Evolutionary conservation across 1,140 invertebrate genomes (phyloP), one percentile per base, ranked within the genome.

Genomic region (Kradibia gibbosae): DNA sequence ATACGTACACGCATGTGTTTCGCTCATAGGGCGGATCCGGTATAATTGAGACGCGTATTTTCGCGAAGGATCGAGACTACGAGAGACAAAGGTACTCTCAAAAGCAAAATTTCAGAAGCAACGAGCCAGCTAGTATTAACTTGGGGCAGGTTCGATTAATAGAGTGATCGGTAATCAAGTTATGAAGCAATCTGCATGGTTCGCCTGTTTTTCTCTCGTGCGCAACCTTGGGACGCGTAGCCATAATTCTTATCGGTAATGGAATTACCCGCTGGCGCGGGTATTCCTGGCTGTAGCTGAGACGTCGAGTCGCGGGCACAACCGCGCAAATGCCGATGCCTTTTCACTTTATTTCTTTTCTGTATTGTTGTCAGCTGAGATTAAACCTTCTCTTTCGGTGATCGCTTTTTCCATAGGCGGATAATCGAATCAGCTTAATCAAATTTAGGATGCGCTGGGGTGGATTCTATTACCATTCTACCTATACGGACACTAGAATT

Each of bases 151-250:
- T 28, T 28, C 73, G 86, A 86, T 88, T 91, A 91, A 91, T 90
- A 88, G 87, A 90, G 88, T 89, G 88, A 91, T 91, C 88, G 86
- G 88, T 91, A 91, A 91, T 87, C 88, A 88, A 88, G 88, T 91
- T 91, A 91, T 88, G 89, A 91, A 91, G 90, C 90, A 91, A 91
- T 91, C 90, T 91, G 89, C 90, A 91, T 91, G 90, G 90, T 87
- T 88, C 87, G 11, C 60, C 50, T 53, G 67, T 15, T 67, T 45
- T 45, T 83, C 85, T 85, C 80, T 83, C 86, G 88, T 88, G 80
- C 83, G 72, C 50, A 73, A 72, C 65, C 82, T 83, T 82, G 83
- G 48, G 28, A 53, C 81, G 84, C 71, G 55, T 36, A 50, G 67
- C 71, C 83, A 88, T 90, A 91, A 91, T 91, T 91, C 89, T 87